Conservation (phyloP, 2,113 vertebrate species). For the Vimba vimba region DNA sequence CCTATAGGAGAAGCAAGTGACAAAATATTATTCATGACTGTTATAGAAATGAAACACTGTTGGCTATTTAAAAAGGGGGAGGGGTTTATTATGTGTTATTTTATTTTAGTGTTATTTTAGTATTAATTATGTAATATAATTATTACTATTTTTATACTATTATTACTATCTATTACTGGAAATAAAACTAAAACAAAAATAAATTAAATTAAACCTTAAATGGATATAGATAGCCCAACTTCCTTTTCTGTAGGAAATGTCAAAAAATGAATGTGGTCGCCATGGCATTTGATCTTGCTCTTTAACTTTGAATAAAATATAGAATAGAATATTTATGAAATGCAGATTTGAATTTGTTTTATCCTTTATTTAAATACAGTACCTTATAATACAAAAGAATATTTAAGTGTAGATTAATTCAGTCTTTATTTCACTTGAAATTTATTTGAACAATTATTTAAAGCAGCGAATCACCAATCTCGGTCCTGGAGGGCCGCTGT, state of each 20-base stretch:
- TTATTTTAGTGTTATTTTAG: not conserved
- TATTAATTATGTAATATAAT: not conserved
- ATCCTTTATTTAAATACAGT: too few relatives aligned
- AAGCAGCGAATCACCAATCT: too few relatives aligned
- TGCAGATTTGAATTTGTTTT: too few relatives aligned
- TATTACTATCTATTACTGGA: not conserved
- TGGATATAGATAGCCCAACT: not conserved
- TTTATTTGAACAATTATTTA: not conserved
- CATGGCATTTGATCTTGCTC: too few relatives aligned
- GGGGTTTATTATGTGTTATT: not conserved
- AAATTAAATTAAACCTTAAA: too few relatives aligned
- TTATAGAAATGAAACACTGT: not conserved
- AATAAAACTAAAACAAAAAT: too few relatives aligned
- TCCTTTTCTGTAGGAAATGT: not conserved
- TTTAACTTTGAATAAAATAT: too few relatives aligned
- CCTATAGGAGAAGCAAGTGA: not conserved
- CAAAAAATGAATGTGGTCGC: not conserved
- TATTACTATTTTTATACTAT: not conserved
- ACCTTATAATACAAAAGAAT: too few relatives aligned
- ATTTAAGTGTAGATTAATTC: not conserved
- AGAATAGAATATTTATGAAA: too few relatives aligned
- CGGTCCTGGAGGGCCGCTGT: too few relatives aligned
- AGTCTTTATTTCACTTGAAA: not conserved
- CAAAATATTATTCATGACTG: not conserved
- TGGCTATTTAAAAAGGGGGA: not conserved